Conservation (phyloP, 2,113 vertebrate species). For the Scartelaos histophorus region DNA sequence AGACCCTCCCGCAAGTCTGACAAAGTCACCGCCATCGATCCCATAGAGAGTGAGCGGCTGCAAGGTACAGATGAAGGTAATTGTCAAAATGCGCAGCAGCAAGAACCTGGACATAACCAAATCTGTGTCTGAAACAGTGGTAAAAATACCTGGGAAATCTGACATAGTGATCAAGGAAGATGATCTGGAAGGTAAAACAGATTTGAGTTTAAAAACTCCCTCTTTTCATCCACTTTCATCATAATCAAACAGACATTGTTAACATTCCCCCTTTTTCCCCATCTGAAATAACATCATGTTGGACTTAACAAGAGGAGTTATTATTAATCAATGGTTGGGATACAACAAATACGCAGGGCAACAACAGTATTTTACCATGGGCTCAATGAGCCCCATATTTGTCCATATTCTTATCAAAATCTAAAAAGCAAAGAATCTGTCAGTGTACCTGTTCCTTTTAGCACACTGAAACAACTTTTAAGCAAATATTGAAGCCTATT, state of each 20-base stretch:
- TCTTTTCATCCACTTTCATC: neutral
- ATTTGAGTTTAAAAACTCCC: conserved; percentile 12
- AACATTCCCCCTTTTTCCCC: conserved; percentile 3
- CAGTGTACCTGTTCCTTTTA: too few relatives aligned
- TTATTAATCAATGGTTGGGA: neutral
- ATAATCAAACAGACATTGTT: conserved; percentile 15
- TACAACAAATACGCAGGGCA: neutral
- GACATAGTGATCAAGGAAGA: conserved; percentile 85
- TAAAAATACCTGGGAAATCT: conserved; percentile 83
- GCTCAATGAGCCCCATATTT: too few relatives aligned
- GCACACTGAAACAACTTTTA: too few relatives aligned
- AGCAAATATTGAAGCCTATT: too few relatives aligned
- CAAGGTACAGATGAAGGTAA: conserved; percentile 84
- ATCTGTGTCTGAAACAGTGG: conserved; percentile 73
- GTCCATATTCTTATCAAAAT: too few relatives aligned
- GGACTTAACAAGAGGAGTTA: neutral
- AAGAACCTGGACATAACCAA: neutral
- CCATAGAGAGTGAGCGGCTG: conserved; percentile 79
- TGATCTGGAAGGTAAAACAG: conserved; percentile 87
- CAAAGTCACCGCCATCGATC: conserved; percentile 84
- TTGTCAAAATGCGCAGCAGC: neutral
- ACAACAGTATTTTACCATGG: neutral
- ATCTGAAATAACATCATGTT: neutral
- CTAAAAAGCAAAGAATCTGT: too few relatives aligned
- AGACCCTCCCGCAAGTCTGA: conserved; percentile 87